Base-by-base conservation (phyloP, 1,140 invertebrate species). In the Delia radicum region DNA sequence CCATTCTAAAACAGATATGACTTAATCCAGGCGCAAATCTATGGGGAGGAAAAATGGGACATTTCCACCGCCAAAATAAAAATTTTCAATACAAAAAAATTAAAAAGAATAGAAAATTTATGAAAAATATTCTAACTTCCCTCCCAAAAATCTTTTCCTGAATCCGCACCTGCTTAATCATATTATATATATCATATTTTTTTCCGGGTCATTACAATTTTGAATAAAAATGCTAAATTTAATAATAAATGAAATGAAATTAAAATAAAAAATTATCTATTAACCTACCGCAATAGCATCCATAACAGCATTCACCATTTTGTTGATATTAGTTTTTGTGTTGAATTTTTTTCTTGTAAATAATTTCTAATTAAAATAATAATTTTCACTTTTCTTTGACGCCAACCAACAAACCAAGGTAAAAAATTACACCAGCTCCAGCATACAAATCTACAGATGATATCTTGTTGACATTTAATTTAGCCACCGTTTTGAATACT, bases 231-330 rank as follows among this genome's bases (percentile, higher is more conserved):
- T 37, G 8, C 33, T 37, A 55, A 55, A 15, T n/a, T n/a, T 55
- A 55, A 21, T 55, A 15, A 55, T 55, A 55, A 55, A 15, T 55
- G n/a, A 55, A 55, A 18, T 55, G 12, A 18, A 55, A 18, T 55
- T 6, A 55, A 27, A 63, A 63, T 63, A 27, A 24, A 62, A 29
- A 61, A 63, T 26, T n/a, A n/a, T n/a, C n/a, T n/a, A 37, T 72
- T 61, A 48, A 85, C 81, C 81, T 79, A 85, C 80, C 79, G 80
- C 83, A 75, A 81, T 85, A 77, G 83, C 82, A 83, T 84, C 82
- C 82, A 84, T 84, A 71, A 84, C 82, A 26, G 82, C 82, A 79
- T 84, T 84, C 79, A 84, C 82, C 82, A 84, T 82, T 77, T 79
- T 79, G 55, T 24, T 18, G 48, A 13, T 10, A 24, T 46, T 71